Conservation (phyloP, 2,797 vertebrate species). For the Clarias fuscus region DNA sequence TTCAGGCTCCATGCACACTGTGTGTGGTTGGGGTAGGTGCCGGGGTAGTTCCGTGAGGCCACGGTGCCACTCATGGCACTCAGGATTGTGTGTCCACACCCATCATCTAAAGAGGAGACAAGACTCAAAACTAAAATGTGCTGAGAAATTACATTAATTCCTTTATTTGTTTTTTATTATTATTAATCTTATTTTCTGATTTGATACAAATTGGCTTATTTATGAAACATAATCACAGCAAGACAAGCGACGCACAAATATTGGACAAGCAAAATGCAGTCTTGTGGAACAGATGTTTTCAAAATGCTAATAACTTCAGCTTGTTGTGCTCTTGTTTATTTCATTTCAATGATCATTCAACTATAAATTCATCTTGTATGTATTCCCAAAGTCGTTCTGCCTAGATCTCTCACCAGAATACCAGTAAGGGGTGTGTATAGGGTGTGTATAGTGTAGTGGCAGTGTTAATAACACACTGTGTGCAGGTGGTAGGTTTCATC, state of each 20-base stretch:
- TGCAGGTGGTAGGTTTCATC: background rate
- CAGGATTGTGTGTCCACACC: conserved; percentile 81
- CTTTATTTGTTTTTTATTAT: background rate
- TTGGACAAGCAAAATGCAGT: background rate
- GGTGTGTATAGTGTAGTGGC: background rate
- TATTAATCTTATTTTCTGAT: background rate
- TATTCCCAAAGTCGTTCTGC: background rate
- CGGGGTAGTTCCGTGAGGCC: conserved; percentile 84
- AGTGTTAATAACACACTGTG: background rate
- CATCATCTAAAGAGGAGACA: conserved; percentile 71
- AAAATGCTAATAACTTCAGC: background rate
- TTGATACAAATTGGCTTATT: background rate
- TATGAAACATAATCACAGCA: background rate
- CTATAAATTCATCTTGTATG: background rate
- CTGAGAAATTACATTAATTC: background rate
- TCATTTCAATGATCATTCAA: background rate
- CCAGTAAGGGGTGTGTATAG: background rate
- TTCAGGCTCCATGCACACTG: conserved; percentile 77
- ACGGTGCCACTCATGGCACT: conserved; percentile 80
- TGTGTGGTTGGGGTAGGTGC: conserved; percentile 83
- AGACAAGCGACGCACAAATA: background rate
- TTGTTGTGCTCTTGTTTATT: background rate
- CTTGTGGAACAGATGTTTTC: conserved; percentile 7
- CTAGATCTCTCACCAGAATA: background rate
- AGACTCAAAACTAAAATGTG: background rate